Evolutionary conservation across 2,888 invertebrate species (phyloP).

Genomic region (Frankliniella fusca): DNA sequence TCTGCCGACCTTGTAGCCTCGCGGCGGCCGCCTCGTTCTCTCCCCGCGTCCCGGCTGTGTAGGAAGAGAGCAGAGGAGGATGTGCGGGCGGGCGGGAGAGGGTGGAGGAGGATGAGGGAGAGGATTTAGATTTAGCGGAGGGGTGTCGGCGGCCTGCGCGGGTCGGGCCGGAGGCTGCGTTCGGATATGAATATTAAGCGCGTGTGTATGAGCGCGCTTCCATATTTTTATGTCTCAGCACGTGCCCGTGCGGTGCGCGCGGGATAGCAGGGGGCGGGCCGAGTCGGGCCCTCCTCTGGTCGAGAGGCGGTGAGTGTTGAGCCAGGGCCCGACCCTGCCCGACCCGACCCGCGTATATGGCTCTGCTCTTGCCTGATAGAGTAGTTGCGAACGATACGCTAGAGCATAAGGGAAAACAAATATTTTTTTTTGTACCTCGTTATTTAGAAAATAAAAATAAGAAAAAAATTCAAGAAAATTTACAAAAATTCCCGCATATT

Average conservation of each 20-base stretch:
- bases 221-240: not conserved
- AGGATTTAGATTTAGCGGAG: not conserved
- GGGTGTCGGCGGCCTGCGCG: too few species aligned
- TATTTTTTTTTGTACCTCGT: too few species aligned
- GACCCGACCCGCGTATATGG: not conserved
- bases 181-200: slow-evolving; percentile 6
- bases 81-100: not conserved
- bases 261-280: not conserved
- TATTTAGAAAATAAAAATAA: too few species aligned
- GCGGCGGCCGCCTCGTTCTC: too few species aligned
- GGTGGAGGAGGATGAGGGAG: not conserved
- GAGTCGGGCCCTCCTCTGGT: too few species aligned
- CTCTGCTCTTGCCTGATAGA: too few species aligned
- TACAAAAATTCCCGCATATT: too few species aligned
- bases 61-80: not conserved
- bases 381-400: too few species aligned
- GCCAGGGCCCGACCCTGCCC: not conserved
- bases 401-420: too few species aligned
- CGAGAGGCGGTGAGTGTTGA: not conserved
- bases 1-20: too few species aligned
- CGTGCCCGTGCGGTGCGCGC: not conserved
- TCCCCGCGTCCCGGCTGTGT: too few species aligned
- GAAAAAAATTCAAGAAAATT: too few species aligned
- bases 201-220: not conserved
- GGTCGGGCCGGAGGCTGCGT: not conserved